Evolutionary conservation across 1,140 invertebrate species (phyloP).

Genomic region (Gryon sp.): DNA sequence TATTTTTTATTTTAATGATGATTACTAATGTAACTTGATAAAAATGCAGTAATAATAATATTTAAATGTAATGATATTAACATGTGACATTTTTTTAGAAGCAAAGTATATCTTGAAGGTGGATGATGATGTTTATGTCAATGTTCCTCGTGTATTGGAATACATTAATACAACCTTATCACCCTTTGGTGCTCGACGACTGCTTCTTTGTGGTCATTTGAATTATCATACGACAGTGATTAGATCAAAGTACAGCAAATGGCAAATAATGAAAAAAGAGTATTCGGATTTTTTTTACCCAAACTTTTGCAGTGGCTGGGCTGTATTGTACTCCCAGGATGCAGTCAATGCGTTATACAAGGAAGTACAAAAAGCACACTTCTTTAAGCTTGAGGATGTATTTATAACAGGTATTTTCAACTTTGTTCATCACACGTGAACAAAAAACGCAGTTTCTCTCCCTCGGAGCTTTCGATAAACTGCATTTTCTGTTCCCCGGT

Average conservation of each 20-base stretch:
- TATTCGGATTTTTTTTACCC: constrained; percentile 12
- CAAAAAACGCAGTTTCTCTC: too few relatives aligned
- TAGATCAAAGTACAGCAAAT: constrained; percentile 12
- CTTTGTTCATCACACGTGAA: too few relatives aligned
- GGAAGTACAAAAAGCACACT: constrained; percentile 2
- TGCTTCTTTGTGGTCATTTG: constrained; percentile 14
- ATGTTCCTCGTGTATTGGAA: constrained; percentile 4
- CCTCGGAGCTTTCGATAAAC: too few relatives aligned
- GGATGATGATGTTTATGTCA: constrained; percentile 40
- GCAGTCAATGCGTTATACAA: constrained; percentile 10
- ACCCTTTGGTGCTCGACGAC: constrained; percentile 18
- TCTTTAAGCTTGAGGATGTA: constrained; percentile 33
- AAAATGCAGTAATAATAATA: too few relatives aligned
- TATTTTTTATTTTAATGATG: not conserved
- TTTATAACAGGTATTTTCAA: constrained; percentile 25
- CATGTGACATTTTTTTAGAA: constrained; percentile 11
- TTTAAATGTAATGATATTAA: too few relatives aligned
- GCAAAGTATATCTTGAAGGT: constrained; percentile 33
- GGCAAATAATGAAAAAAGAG: constrained; percentile 4
- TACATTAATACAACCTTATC: constrained; percentile 14
- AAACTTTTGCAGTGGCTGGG: constrained; percentile 24
- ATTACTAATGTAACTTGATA: too few relatives aligned
- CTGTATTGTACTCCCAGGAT: constrained; percentile 15
- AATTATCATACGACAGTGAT: not conserved
- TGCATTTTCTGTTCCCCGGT: too few relatives aligned